phyloP scores from a whole-genome alignment of 2,888 invertebrate genomes.

The Allolobophora icterica region DNA sequence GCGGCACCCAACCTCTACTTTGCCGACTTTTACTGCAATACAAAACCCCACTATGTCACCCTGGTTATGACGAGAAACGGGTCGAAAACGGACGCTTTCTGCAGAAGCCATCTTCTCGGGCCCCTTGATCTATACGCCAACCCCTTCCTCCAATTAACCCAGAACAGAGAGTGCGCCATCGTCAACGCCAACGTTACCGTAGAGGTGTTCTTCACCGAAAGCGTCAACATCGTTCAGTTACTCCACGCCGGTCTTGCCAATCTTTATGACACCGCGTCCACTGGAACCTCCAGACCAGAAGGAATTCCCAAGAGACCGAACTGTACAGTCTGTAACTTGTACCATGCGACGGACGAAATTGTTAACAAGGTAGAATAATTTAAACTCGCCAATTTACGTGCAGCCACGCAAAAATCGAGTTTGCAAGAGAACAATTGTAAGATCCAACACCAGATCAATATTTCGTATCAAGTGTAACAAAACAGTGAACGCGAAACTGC shows the following conservation, averaged over 20 bases:
- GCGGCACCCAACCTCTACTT: not conserved
- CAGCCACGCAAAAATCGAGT: too few relatives aligned
- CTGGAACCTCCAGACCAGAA: not conserved
- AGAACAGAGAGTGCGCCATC: not conserved
- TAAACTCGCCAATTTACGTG: too few relatives aligned
- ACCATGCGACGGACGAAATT: not conserved
- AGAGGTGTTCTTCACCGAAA: conserved; percentile 11
- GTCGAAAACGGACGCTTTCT: not conserved
- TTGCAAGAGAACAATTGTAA: too few relatives aligned
- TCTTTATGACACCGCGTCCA: not conserved
- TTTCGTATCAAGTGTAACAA: too few relatives aligned
- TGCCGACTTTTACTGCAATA: conserved; percentile 13
- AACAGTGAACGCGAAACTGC: too few relatives aligned
- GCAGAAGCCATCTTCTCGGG: not conserved
- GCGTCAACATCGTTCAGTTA: not conserved
- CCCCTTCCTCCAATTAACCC: not conserved
- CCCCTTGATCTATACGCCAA: not conserved
- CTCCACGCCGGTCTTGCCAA: not conserved
- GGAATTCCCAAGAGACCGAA: not conserved
- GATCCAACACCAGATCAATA: too few relatives aligned
- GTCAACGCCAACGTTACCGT: not conserved
- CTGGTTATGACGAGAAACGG: conserved; percentile 26
- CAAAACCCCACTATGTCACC: conserved; percentile 18
- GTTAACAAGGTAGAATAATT: not conserved
- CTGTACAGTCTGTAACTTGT: not conserved